phyloP scores from a whole-genome alignment of 2,888 invertebrate genomes.

The Kryphioiulus occultus region DNA sequence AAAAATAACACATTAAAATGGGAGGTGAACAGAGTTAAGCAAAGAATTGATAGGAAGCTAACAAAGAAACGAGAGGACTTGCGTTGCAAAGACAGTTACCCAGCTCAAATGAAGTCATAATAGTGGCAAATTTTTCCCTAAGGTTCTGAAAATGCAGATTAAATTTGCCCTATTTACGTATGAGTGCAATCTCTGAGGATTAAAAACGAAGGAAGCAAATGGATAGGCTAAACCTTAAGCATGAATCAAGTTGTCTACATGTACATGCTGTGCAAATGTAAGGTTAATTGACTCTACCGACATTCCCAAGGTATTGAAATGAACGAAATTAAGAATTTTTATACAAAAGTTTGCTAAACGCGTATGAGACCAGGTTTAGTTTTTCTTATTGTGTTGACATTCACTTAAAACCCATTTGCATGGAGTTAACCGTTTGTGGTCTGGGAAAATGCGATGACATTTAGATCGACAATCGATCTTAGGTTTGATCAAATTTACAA shows the following conservation, averaged over 20 bases:
- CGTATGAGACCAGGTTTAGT: no score
- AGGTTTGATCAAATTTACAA: no score
- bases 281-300: not conserved
- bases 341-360: not conserved
- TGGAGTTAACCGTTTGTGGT: no score
- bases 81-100: not conserved
- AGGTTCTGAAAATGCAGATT: constrained; percentile 15
- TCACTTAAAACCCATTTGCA: no score
- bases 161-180: constrained; percentile 27
- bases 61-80: constrained; percentile 6
- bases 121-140: constrained; percentile 3
- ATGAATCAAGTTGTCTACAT: constrained; percentile 7
- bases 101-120: constrained; percentile 20
- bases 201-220: not conserved
- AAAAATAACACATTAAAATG: constrained; percentile 8
- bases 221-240: constrained; percentile 10
- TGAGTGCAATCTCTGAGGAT: not conserved
- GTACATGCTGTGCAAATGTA: not conserved
- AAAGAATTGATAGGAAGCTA: not conserved
- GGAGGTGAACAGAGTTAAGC: not conserved
- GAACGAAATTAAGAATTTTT: not conserved
- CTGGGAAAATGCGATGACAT: no score
- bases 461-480: no score
- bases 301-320: constrained; percentile 2
- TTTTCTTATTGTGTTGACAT: no score